Base-by-base conservation (phyloP, 2,888 invertebrate species). In the Chelonus formosanus region DNA sequence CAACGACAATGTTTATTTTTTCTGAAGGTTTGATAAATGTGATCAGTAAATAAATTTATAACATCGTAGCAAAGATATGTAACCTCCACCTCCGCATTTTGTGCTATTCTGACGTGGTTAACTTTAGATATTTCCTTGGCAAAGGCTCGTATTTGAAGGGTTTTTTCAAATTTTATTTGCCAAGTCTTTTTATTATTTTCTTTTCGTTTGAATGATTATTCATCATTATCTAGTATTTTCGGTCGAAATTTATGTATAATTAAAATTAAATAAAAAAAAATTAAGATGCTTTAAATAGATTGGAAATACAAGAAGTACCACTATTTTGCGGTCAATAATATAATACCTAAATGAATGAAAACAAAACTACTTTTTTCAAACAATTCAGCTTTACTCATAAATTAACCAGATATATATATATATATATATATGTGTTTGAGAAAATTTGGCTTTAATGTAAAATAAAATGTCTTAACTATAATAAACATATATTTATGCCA, bases 71-170 rank as follows among this genome's bases (percentile, higher is more conserved):
- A 67, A 71, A 69, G 71, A 75, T 75, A 78, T 74, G 70, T 76
- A 79, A 80, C 79, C 80, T 80, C 80, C 79, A 78, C 79, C 78
- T 77, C 76, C 76, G 76, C 78, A 73, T 75, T 79, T 80, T 72
- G 20, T 73, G 80, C 80, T 82, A 81, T 80, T 81, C 80, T 79
- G 59, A 71, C 73, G 71, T 55, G 70, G 67, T 75, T 80, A 81
- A 80, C 75, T 82, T 81, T 81, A 81, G 80, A 74, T 68, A 73
- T 75, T 75, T 74, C 72, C 73, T 77, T 77, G 76, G 79, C 78
- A 76, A 20, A 20, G 32, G 20, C 8, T 52, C 8, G 6, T 8
- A 52, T 32, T 52, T 32, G 52, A 52, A 32, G 6, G 34, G 52
- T 32, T 52, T 52, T 52, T 52, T 52, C 31, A 6, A 32, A 5